phyloP scores from a whole-genome alignment of 1,140 invertebrate genomes.

The Centruroides vittatus region DNA sequence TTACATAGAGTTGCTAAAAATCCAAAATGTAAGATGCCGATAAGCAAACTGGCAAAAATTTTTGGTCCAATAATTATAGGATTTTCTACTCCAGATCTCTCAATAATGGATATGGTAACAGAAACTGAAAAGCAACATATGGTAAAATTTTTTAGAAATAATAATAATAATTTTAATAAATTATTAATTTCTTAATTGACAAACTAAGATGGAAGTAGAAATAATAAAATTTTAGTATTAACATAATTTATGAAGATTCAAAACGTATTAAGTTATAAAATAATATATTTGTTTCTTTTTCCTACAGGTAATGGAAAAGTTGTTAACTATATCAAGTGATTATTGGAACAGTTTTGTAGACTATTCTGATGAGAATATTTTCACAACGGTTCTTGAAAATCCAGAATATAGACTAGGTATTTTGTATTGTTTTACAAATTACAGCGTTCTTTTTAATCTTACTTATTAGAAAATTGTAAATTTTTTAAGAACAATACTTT shows the following conservation, averaged over 20 bases:
- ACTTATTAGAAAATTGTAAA: too few relatives aligned
- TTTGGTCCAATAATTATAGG: constrained; percentile 76
- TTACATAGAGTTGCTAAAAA: constrained; percentile 46
- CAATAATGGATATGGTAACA: constrained; percentile 43
- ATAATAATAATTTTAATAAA: too few relatives aligned
- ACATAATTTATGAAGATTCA: too few relatives aligned
- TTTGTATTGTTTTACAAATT: too few relatives aligned
- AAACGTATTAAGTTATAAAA: too few relatives aligned
- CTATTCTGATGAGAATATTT: neutral
- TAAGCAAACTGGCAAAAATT: constrained; percentile 57
- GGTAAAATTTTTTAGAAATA: constrained; percentile 26
- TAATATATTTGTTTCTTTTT: neutral
- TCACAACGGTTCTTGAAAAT: neutral
- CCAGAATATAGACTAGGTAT: neutral
- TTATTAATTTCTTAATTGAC: too few relatives aligned
- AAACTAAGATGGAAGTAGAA: too few relatives aligned
- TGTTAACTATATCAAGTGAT: neutral
- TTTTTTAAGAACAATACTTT: too few relatives aligned
- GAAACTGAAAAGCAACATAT: constrained; percentile 45
- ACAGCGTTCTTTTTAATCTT: too few relatives aligned
- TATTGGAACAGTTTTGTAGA: constrained; percentile 2
- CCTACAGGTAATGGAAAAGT: constrained; percentile 2
- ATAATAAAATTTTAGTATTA: too few relatives aligned
- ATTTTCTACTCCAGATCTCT: constrained; percentile 50
- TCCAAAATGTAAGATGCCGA: constrained; percentile 60